phyloP scores from a whole-genome alignment of 1,140 invertebrate species.

The Pseudomyrmex concolor region DNA sequence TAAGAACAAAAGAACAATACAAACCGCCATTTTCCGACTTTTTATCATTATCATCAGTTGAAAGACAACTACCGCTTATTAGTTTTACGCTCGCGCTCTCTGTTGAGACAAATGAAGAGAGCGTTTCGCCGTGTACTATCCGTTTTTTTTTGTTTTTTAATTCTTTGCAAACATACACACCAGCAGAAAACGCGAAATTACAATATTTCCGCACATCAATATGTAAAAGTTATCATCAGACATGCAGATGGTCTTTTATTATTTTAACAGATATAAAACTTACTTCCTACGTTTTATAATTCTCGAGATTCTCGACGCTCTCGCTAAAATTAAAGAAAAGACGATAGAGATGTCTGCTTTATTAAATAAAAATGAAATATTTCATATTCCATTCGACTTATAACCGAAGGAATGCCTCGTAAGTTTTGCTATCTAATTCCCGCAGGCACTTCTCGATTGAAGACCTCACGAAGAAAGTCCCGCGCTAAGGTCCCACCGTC shows the following conservation, averaged over 20 bases:
- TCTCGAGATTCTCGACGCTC: not conserved
- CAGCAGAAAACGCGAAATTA: not conserved
- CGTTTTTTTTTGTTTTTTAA: not conserved
- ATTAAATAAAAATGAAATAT: constrained; percentile 42
- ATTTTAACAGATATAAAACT: not conserved
- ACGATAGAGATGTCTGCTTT: not conserved
- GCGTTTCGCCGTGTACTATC: too few relatives aligned
- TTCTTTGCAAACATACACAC: not conserved
- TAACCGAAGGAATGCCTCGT: constrained; percentile 17
- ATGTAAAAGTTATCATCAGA: constrained; percentile 10
- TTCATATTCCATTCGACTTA: not conserved
- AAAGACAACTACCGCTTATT: constrained; percentile 3
- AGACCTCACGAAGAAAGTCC: constrained; percentile 38
- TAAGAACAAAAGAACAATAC: not conserved
- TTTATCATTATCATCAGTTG: constrained; percentile 47
- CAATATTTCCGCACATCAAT: not conserved
- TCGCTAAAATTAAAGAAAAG: not conserved
- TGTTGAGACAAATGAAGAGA: not conserved
- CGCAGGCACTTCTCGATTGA: constrained; percentile 27
- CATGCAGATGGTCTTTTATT: too few relatives aligned
- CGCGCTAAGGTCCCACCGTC: not conserved
- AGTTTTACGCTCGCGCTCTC: too few relatives aligned
- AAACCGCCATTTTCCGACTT: not conserved
- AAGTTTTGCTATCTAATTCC: constrained; percentile 51
- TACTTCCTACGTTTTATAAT: not conserved